These are phyloP conservation scores for Theonella swinhoei DNA, from an alignment of 37 sponge, comb jelly and placozoan genomes.

Conservation along the genomic window DNA sequence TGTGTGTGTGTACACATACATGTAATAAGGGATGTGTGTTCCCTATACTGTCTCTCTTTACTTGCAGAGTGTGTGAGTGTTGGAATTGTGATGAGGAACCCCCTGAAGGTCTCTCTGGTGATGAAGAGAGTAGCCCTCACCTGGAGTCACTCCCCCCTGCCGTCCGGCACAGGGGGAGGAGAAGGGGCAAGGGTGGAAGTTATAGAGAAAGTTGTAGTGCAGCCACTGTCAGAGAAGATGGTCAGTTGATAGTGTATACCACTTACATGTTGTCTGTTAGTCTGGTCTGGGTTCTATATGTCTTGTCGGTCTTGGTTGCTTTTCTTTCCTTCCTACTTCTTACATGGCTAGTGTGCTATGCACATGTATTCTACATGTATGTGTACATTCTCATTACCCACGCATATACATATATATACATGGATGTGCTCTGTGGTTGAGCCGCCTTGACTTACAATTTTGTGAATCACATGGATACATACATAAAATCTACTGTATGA, in stretches of 20 bases:
- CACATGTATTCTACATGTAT: no score
- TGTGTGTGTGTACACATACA: constrained; percentile 24
- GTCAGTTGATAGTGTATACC: constrained; percentile 17
- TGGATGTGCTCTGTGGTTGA: no score
- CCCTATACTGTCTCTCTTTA: background rate
- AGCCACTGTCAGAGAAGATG: constrained; percentile 35
- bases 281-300: no score
- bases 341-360: no score
- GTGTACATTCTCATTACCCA: no score
- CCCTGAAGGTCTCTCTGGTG: constrained; percentile 36
- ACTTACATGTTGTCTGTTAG: no score
- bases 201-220: constrained; percentile 28
- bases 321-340: no score
- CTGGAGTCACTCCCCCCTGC: constrained; percentile 24
- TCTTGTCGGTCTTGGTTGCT: no score
- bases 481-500: no score
- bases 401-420: no score
- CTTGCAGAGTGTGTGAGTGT: constrained; percentile 63
- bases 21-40: constrained; percentile 18
- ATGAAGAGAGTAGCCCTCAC: constrained; percentile 34
- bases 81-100: constrained; percentile 66
- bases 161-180: background rate
- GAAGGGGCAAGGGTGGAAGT: constrained; percentile 30
- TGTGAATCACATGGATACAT: no score
- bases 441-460: no score